A percentile compares a stretch with the other conserved stretches of the same genome.
Evolutionary conservation across 2,888 invertebrate species (phyloP).

Genomic region (Limnephilus auricula): DNA sequence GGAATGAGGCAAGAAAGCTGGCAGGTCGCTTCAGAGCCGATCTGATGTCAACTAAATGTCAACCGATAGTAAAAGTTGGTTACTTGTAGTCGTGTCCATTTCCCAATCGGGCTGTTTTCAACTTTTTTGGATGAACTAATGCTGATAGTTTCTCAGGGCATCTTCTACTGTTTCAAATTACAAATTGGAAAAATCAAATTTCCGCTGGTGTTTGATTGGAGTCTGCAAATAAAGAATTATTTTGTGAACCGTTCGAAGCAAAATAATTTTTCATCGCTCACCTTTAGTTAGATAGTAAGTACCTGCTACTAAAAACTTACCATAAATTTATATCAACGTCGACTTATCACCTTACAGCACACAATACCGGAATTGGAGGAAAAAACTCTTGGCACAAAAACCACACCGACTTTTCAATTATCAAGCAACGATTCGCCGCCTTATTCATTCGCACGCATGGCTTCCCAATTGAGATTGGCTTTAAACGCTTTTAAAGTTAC

Average conservation of each 20-base stretch:
- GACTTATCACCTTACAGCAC: slow-evolving; percentile 20
- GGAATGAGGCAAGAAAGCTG: no score
- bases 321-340: neutral
- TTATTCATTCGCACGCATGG: slow-evolving; percentile 57
- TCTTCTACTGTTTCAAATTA: neutral
- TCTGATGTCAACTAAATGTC: no score
- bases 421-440: slow-evolving; percentile 56
- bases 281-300: no score
- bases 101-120: no score
- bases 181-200: neutral
- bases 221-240: neutral
- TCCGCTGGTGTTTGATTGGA: neutral
- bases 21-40: no score
- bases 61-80: no score
- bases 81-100: no score
- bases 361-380: slow-evolving; percentile 52
- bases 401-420: slow-evolving; percentile 61
- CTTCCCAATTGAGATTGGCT: slow-evolving; percentile 61
- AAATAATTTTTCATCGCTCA: neutral
- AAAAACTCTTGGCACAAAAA: slow-evolving; percentile 47
- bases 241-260: neutral
- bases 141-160: neutral
- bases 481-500: slow-evolving; percentile 56
- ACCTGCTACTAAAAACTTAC: neutral
- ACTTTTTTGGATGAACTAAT: no score